Evolutionary conservation across 2,888 invertebrate genomes (phyloP).

Genomic region (Lycaena phlaeas): DNA sequence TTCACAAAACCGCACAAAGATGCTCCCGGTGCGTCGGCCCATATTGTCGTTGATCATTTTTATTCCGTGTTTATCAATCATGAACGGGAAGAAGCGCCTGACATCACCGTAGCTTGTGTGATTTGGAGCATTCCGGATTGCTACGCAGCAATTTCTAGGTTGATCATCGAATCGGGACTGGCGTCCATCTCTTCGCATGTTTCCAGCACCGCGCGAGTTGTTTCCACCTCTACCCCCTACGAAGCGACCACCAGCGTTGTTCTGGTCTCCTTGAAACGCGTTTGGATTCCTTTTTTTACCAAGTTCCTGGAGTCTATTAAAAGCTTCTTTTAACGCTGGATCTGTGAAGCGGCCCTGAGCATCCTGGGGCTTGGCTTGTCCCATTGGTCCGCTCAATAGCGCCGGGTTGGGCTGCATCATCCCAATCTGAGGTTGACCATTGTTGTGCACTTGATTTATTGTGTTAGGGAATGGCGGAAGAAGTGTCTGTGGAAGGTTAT

Average conservation of each 20-base stretch:
- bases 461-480: background rate
- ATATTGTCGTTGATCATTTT: conserved; percentile 87
- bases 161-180: conserved; percentile 41
- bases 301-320: conserved; percentile 52
- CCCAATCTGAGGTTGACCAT: conserved; percentile 20
- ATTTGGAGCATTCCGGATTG: conserved; percentile 81
- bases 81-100: conserved; percentile 85
- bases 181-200: conserved; percentile 39
- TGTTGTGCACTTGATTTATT: background rate
- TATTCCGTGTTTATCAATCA: conserved; percentile 88
- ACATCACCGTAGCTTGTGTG: conserved; percentile 86
- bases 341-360: conserved; percentile 36
- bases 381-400: conserved; percentile 27
- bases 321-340: conserved; percentile 40
- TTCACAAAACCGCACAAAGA: conserved; percentile 84
- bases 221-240: conserved; percentile 25
- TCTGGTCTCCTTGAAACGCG: conserved; percentile 62
- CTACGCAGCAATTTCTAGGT: conserved; percentile 73
- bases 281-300: conserved; percentile 75
- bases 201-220: conserved; percentile 27
- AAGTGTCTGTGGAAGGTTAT: background rate
- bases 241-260: conserved; percentile 27
- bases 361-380: conserved; percentile 3
- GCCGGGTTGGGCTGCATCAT: conserved; percentile 24
- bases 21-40: conserved; percentile 85